phyloP scores from a whole-genome alignment of 2,888 invertebrate genomes.

The Melanostoma scalare region DNA sequence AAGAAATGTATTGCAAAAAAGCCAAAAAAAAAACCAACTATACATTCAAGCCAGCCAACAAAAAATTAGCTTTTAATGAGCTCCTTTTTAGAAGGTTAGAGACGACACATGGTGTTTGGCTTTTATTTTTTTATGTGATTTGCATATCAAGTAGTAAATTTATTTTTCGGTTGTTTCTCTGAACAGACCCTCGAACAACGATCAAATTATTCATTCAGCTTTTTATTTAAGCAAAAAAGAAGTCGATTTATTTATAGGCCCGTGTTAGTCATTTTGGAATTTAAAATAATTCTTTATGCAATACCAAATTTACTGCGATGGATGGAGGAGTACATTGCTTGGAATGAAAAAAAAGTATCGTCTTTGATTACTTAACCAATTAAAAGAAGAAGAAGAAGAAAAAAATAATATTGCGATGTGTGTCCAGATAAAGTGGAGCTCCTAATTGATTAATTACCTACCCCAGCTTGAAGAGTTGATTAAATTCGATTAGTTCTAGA shows the following conservation, averaged over 20 bases:
- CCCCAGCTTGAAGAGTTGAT: conserved; percentile 61
- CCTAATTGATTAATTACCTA: conserved; percentile 65
- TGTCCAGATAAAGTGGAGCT: conserved; percentile 44
- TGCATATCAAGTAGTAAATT: conserved; percentile 49
- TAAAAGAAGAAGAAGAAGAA: not conserved
- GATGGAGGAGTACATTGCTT: too few relatives aligned
- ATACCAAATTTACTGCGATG: too few relatives aligned
- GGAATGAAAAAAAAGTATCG: too few relatives aligned
- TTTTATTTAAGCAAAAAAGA: too few relatives aligned
- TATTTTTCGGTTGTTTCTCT: too few relatives aligned
- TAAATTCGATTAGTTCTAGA: conserved; percentile 50
- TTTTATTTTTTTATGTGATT: conserved; percentile 44
- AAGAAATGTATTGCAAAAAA: not conserved
- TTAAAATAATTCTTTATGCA: too few relatives aligned
- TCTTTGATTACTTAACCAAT: too few relatives aligned
- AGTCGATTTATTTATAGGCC: too few relatives aligned
- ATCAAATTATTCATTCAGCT: too few relatives aligned
- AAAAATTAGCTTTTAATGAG: conserved; percentile 60
- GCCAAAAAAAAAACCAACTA: not conserved
- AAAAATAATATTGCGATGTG: not conserved
- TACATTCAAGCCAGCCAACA: conserved; percentile 16
- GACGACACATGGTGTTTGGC: conserved; percentile 20
- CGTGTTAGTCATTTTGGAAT: too few relatives aligned
- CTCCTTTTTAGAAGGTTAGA: conserved; percentile 61
- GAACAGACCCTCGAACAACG: too few relatives aligned